Evolutionary conservation across 2,888 invertebrate genomes (phyloP), one percentile per base, ranked within the genome.

Genomic region (Eristalinus sepulchralis): DNA sequence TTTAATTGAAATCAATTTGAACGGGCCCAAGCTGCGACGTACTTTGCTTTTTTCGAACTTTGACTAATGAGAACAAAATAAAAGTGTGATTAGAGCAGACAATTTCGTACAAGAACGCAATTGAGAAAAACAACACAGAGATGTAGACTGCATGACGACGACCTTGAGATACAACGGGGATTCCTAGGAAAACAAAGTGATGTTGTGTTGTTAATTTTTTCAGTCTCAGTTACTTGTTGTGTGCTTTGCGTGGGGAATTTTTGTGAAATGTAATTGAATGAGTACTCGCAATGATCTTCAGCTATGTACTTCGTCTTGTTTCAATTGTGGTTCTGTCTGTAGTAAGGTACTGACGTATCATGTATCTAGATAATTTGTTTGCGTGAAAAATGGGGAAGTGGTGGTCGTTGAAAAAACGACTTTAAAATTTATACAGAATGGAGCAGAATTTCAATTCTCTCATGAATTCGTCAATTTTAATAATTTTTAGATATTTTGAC

Each of bases 91-190:
- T 53, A 39, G 24, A 27, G 27, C 27, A 59, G 36, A 20, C 53
- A 27, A 72, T 68, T 68, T 10, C 55, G 20, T 22, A 55, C 27
- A 73, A 13, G 57, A 68, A 24, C 57, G 11, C 20, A 47, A 62
- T 55, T 34, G 55, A 22, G 17, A 55, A 27, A 55, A 9, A 55
- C 6, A 24, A 36, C n/a, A 36, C 24, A 36, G 36, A 55, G 11
- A 17, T 11, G 24, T 55, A n/a, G 13, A 33, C 47, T 55, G 53
- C 13, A 34, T 6, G n/a, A 10, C 24, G 63, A 10, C 24, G 63
- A 55, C 63, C 34, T 33, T 55, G 55, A 63, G 34, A 31, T 53
- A 4, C 10, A n/a, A 34, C 10, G 53, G 33, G 67, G 10, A 34
- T 68, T 34, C 24, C 11, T 57, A 55, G 67, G 67, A 67, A 67